Conservation (phyloP, 2,888 invertebrate species). For the Achlya flavicornis region DNA sequence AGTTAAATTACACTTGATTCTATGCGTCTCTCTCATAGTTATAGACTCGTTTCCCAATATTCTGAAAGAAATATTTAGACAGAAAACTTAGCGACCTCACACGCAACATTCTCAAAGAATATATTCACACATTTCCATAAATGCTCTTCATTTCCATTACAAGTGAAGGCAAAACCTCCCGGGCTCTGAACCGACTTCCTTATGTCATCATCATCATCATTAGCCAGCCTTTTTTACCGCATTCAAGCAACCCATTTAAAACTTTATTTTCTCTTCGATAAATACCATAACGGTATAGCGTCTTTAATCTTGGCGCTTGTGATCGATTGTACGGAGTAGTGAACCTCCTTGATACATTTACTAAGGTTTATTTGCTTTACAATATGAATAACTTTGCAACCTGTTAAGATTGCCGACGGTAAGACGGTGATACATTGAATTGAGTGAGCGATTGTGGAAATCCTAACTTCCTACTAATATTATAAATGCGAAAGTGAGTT, state of each 20-base stretch:
- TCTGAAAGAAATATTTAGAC: neutral
- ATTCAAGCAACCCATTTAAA: neutral
- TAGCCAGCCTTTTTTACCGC: constrained; percentile 2
- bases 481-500: no score
- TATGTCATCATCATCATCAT: constrained; percentile 13
- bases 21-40: no score
- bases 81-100: neutral
- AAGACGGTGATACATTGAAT: neutral
- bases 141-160: constrained; percentile 9
- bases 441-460: neutral
- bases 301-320: constrained; percentile 1
- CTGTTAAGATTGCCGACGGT: neutral
- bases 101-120: constrained; percentile 11
- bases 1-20: no score
- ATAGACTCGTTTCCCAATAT: neutral
- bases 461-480: no score
- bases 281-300: neutral
- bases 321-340: constrained; percentile 26
- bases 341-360: constrained; percentile 54
- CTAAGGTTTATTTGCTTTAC: constrained; percentile 27
- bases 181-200: constrained; percentile 7
- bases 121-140: constrained; percentile 11
- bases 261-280: neutral
- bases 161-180: neutral
- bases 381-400: constrained; percentile 9